Base-by-base conservation (phyloP, 1,140 invertebrate species). In the Bradysia coprophila region DNA sequence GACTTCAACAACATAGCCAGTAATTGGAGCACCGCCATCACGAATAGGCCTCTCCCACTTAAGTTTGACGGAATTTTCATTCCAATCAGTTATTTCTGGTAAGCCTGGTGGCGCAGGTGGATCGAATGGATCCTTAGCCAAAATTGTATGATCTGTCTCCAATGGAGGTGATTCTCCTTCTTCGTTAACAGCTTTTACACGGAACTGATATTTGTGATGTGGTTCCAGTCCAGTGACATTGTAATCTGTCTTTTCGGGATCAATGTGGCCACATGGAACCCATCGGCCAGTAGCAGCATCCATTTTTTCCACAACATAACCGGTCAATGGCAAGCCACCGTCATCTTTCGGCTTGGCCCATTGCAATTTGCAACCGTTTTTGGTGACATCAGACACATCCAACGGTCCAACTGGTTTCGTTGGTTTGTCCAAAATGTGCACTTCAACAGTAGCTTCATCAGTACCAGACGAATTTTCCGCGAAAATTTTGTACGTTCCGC, bases 51-150 rank as follows among this genome's bases (percentile, higher is more conserved):
- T 79, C 48, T 97, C 92, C 95, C 95, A 98, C 55, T 92, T 90
- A 0, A 98, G 66, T 61, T 91, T 85, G 1, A 89, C 90, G 49
- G 82, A 84, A 54, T 87, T 83, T 55, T 91, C 84, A 56, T 93
- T 84, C 73, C 83, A 97, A 57, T 95, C 91, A 43, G 81, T 71
- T 43, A 98, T 84, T 59, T 94, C 87, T 11, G 95, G 89, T 22
- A 95, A 65, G 34, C 84, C 89, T 45, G 95, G 94, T 24, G 89
- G 72, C 22, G 80, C 78, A 22, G 92, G 84, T 33, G 79, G 66
- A 64, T 95, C 91, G 63, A 81, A 95, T 47, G 93, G 91, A 78
- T 98, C 95, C 64, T 98, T 98, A 38, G 94, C 94, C 10, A 85
- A 56, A 43, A 86, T 84, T 0, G 83, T 70, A 42, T 76, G 72